Evolutionary conservation across 2,888 invertebrate species (phyloP).

Genomic region (Mimachlamys varia): DNA sequence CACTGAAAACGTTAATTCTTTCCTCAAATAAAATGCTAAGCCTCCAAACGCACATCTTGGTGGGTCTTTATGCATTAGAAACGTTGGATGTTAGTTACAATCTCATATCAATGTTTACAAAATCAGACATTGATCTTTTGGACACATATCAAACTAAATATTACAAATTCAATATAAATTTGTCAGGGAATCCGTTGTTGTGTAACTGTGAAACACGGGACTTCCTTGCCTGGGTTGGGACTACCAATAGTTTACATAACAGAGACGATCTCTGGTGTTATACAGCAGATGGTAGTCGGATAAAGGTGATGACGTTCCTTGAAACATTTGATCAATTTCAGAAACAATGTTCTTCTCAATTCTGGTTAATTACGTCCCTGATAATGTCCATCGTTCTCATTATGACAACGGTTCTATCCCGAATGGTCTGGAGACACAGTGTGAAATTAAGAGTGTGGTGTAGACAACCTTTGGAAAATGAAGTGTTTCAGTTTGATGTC

Average conservation of each 20-base stretch:
- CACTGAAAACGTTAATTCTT: neutral
- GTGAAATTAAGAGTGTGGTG: neutral
- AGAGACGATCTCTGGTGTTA: neutral
- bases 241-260: neutral
- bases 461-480: neutral
- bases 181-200: neutral
- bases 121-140: neutral
- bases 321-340: neutral
- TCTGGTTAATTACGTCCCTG: neutral
- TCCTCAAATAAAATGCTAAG: neutral
- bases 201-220: neutral
- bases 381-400: neutral
- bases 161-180: neutral
- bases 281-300: neutral
- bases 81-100: neutral
- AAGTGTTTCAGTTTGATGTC: neutral
- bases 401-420: neutral
- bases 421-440: neutral
- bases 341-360: neutral
- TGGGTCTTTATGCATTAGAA: neutral
- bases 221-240: neutral
- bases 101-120: neutral
- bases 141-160: neutral
- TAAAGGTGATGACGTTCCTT: neutral
- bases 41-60: neutral